Conservation (phyloP, 2,888 invertebrate genomes). For the Macaria liturata region DNA sequence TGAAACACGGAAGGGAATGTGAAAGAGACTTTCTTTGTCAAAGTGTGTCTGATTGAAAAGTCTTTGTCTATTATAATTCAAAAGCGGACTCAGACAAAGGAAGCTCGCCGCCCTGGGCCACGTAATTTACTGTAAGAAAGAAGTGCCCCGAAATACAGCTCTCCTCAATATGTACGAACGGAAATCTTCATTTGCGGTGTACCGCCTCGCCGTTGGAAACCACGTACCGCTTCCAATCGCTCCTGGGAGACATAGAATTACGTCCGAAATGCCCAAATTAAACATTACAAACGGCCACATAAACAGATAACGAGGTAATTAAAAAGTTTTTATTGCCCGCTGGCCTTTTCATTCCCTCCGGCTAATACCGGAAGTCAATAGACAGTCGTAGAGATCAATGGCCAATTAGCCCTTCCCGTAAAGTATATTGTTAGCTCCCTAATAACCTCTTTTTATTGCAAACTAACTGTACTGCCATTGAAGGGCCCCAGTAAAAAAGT, state of each 20-base stretch:
- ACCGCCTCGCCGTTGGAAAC: neutral
- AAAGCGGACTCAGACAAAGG: neutral
- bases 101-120: neutral
- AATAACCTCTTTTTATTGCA: slow-evolving; percentile 22
- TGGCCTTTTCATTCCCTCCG: slow-evolving; percentile 17
- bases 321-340: slow-evolving; percentile 25
- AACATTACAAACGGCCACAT: slow-evolving; percentile 21
- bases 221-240: neutral
- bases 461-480: slow-evolving; percentile 9
- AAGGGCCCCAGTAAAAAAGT: slow-evolving; percentile 12
- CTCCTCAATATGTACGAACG: neutral
- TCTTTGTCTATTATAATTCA: neutral
- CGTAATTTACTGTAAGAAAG: slow-evolving; percentile 1
- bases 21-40: slow-evolving; percentile 3
- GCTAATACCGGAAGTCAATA: slow-evolving; percentile 26
- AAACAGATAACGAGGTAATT: slow-evolving; percentile 29
- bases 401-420: slow-evolving; percentile 25
- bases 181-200: slow-evolving; percentile 7
- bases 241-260: slow-evolving; percentile 6
- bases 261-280: slow-evolving; percentile 16
- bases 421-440: slow-evolving; percentile 14
- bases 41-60: neutral
- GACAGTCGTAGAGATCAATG: slow-evolving; percentile 25
- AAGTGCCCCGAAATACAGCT: neutral
- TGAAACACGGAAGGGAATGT: slow-evolving; percentile 13